Base-by-base conservation (phyloP, 2,888 invertebrate species). In the Scrobipalpa atriplicella region DNA sequence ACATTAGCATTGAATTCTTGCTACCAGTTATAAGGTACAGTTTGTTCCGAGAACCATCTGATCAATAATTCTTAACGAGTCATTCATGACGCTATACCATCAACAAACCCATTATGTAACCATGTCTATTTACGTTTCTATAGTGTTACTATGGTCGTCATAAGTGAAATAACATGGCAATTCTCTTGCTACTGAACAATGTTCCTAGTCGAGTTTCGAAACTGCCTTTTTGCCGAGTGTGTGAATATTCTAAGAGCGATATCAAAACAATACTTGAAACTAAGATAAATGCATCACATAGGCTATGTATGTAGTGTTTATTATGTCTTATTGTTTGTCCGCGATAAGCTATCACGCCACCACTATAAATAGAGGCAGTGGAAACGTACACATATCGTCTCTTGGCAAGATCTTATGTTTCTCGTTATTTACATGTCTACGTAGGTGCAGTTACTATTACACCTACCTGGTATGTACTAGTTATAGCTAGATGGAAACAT, bases 321-420 rank as follows among this genome's bases (percentile, higher is more conserved):
- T 83, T 82, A 81, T 79, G 80, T 84, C 82, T 84, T 83, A 84
- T 86, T 88, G 85, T 87, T 83, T 83, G 82, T 81, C 76, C 77
- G 73, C 81, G 89, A 89, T 89, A 89, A 88, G 78, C 85, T 89
- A 89, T 89, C 90, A 84, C 78, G 75, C 77, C 80, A 76, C 72
- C 72, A 76, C 84, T 87, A 85, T 85, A 82, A 82, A 86, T 86
- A 86, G 74, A 71, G 58, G 21, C 6, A 62, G 38, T 64, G 68
- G 63, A 67, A 67, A 67, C 58, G 62, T 65, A 21, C 58, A 21
- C 58, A 41, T 54, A 63, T 52, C 51, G 18, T 39, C 36, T 51
- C 58, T 58, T 58, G 58, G 58, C 58, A 58, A 58, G 58, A 58
- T 58, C 58, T 58, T 16, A 36, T 9, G 58, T 36, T 58, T 38